Percentiles rank a stretch among this genome's conserved stretches.
These are phyloP conservation scores for Eupsilia transversa DNA, from an alignment of 2,888 invertebrate species.

Conservation along the genomic window DNA sequence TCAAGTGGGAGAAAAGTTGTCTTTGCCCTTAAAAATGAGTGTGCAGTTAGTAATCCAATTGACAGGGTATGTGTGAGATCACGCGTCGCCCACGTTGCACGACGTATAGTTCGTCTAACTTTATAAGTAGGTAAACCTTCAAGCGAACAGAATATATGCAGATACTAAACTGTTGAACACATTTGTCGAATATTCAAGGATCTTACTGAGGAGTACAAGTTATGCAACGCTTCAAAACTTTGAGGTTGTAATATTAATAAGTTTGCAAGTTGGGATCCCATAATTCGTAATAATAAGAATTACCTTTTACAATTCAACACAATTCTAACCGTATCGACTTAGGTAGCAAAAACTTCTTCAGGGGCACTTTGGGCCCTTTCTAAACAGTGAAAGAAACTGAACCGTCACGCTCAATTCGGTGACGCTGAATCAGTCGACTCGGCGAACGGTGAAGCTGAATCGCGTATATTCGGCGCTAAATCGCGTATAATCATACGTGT, in stretches of 20 bases:
- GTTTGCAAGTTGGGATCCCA: not conserved
- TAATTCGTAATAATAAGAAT: not conserved
- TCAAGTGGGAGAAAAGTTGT: not conserved
- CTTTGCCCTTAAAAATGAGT: conserved; percentile 30
- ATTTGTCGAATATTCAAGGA: conserved; percentile 25
- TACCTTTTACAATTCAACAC: not conserved
- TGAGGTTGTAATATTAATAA: not conserved
- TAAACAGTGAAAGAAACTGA: no score
- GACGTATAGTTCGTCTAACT: conserved; percentile 31
- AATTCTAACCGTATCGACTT: not conserved
- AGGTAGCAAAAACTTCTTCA: no score
- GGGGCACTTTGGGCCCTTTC: no score
- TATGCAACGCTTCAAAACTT: not conserved
- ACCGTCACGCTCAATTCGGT: no score
- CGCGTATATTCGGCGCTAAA: no score
- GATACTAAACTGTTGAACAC: conserved; percentile 5
- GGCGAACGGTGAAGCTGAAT: no score
- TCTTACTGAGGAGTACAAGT: not conserved
- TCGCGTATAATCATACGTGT: no score
- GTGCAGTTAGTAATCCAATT: conserved; percentile 58
- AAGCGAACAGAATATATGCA: conserved; percentile 30
- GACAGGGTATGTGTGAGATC: conserved; percentile 48
- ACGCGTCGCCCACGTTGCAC: conserved; percentile 32
- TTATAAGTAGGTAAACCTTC: conserved; percentile 27
- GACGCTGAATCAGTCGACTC: no score